These are phyloP conservation scores for Ptychobarbus kaznakovi DNA, from an alignment of 2,797 vertebrate genomes.

Conservation along the genomic window DNA sequence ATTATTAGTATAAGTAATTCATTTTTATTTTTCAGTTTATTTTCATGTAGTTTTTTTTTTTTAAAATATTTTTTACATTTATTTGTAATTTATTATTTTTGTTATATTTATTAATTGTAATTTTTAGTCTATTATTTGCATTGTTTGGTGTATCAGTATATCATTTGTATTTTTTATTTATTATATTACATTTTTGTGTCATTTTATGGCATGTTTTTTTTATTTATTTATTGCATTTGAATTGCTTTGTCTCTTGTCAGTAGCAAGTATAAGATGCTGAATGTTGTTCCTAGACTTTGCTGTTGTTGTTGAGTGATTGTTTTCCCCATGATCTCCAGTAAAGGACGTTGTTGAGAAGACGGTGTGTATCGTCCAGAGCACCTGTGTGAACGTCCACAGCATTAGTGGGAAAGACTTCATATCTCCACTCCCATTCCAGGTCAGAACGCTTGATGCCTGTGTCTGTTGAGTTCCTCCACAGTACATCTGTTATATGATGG, in stretches of 20 bases:
- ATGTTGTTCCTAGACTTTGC: background rate
- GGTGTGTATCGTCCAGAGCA: conserved; percentile 93
- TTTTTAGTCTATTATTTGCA: background rate
- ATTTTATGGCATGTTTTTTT: background rate
- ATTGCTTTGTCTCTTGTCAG: background rate
- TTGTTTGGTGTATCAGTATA: background rate
- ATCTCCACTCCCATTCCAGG: conserved; percentile 95
- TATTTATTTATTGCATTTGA: background rate
- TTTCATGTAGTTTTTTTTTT: background rate
- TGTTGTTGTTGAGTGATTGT: background rate
- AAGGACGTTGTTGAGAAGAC: conserved; percentile 85
- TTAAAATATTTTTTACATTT: background rate
- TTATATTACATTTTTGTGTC: background rate
- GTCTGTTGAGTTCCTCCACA: background rate
- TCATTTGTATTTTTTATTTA: too few relatives aligned
- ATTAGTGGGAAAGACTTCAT: conserved; percentile 95
- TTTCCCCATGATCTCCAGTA: conserved; percentile 63
- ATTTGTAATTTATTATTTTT: background rate
- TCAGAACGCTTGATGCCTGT: conserved; percentile 61
- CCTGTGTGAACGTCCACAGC: conserved; percentile 93
- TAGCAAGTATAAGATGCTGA: background rate
- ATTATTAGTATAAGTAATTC: too few relatives aligned
- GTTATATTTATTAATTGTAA: background rate
- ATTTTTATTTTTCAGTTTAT: too few relatives aligned
- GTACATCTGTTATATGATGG: background rate